Evolutionary conservation across 2,113 vertebrate species (phyloP).

Genomic region (Saimiri boliviensis): DNA sequence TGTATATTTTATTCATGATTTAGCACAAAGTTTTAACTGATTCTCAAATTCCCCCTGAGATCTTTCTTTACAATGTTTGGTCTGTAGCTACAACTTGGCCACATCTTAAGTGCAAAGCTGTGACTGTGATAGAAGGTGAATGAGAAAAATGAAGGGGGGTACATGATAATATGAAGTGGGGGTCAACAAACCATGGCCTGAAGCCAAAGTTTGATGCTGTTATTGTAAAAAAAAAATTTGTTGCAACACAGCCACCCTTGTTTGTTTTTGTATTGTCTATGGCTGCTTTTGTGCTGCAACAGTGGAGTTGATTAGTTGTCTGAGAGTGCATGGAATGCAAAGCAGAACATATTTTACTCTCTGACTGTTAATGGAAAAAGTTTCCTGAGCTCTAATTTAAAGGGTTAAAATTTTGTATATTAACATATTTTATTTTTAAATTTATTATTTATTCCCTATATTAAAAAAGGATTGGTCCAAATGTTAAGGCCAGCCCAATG

Average conservation of each 20-base stretch:
- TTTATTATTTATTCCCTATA: background rate
- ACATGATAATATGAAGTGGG: background rate
- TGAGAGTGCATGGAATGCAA: background rate
- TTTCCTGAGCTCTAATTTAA: background rate
- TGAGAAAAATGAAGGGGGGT: background rate
- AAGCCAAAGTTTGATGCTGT: background rate
- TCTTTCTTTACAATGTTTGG: background rate
- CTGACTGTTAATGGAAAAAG: background rate
- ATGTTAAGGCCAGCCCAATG: background rate
- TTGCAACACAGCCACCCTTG: accelerated
- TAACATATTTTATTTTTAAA: background rate
- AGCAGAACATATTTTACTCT: background rate
- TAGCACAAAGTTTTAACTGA: background rate
- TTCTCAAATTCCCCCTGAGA: background rate
- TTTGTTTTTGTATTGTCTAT: background rate
- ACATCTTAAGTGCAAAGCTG: background rate
- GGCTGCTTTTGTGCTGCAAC: background rate
- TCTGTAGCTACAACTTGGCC: background rate
- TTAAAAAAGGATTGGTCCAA: background rate
- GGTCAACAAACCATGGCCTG: background rate
- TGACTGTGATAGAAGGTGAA: background rate
- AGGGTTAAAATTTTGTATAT: background rate
- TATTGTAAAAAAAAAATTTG: background rate
- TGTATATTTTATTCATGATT: background rate
- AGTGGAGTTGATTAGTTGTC: background rate